Evolutionary conservation across 1,140 invertebrate genomes (phyloP).

Genomic region (Calephelis virginiensis): DNA sequence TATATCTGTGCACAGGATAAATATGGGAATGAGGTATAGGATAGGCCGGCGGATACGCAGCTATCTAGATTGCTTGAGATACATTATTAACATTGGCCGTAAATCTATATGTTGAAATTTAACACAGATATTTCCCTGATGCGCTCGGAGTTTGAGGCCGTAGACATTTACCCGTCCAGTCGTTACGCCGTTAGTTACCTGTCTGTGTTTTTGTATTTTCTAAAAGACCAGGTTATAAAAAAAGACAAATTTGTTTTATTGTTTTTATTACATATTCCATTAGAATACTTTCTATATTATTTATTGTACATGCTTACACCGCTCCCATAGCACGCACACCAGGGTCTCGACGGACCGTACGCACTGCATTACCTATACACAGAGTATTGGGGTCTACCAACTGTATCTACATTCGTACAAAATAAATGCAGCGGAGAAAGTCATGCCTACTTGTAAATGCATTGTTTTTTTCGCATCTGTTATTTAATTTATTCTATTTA

Average conservation of each 20-base stretch:
- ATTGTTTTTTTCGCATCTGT: slow-evolving; percentile 34
- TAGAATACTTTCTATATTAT: slow-evolving; percentile 78
- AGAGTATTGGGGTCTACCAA: slow-evolving; percentile 57
- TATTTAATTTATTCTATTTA: slow-evolving; percentile 3
- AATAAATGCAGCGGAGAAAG: slow-evolving; percentile 50
- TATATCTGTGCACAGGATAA: too few relatives aligned
- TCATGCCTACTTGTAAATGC: slow-evolving; percentile 38
- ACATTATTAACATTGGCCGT: too few relatives aligned
- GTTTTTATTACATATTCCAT: slow-evolving; percentile 79
- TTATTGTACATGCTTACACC: slow-evolving; percentile 67
- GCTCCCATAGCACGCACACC: slow-evolving; percentile 42
- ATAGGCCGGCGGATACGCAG: too few relatives aligned
- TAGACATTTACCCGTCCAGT: too few relatives aligned
- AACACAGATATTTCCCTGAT: too few relatives aligned
- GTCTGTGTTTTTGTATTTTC: too few relatives aligned
- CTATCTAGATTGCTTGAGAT: too few relatives aligned
- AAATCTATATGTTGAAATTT: too few relatives aligned
- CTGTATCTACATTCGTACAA: slow-evolving; percentile 69
- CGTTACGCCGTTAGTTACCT: too few relatives aligned
- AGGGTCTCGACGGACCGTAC: slow-evolving; percentile 44
- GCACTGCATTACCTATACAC: slow-evolving; percentile 54
- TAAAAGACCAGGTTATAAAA: slow-evolving; percentile 23
- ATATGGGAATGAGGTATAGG: too few relatives aligned
- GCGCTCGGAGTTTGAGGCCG: too few relatives aligned
- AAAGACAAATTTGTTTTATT: slow-evolving; percentile 51